A percentile compares a stretch with the other conserved stretches of the same genome.
Conservation (phyloP, 30 jellyfish, hydroid and myxozoan genomes). For the Aurelia coerulea region DNA sequence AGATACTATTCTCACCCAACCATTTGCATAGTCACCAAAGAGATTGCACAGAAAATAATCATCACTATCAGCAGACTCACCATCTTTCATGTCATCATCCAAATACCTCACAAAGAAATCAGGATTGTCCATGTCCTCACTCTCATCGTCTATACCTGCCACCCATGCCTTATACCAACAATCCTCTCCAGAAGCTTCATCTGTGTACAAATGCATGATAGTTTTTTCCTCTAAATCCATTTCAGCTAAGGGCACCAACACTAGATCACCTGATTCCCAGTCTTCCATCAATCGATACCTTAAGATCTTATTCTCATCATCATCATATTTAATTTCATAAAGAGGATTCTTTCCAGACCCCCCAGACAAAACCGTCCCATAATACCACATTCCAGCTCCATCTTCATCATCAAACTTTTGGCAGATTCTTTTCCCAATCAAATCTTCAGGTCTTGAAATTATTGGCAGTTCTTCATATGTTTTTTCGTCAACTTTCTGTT, state of each 20-base stretch:
- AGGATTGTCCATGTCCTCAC: conserved; percentile 41
- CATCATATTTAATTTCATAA: too few relatives aligned
- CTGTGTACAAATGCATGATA: conserved; percentile 6
- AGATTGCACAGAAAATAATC: too few relatives aligned
- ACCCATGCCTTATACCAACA: conserved; percentile 10
- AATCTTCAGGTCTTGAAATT: conserved; percentile 17
- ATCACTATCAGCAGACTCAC: too few relatives aligned
- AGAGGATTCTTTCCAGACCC: neutral
- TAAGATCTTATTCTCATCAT: too few relatives aligned
- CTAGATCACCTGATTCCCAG: conserved; percentile 4
- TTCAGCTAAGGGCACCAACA: neutral
- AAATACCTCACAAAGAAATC: too few relatives aligned
- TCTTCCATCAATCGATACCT: too few relatives aligned
- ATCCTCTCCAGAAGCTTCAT: neutral
- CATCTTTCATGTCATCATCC: too few relatives aligned
- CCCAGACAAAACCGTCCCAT: conserved; percentile 14
- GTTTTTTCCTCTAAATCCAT: neutral
- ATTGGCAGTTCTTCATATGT: neutral
- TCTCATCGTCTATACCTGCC: conserved; percentile 32
- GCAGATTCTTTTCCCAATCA: conserved; percentile 26
- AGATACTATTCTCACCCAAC: too few relatives aligned
- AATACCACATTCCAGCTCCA: conserved; percentile 13
- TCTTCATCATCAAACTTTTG: conserved; percentile 20
- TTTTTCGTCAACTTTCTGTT: neutral
- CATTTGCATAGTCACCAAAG: too few relatives aligned